Base-by-base conservation (phyloP, 2,888 invertebrate genomes). In the Schizotus pectinicornis region DNA sequence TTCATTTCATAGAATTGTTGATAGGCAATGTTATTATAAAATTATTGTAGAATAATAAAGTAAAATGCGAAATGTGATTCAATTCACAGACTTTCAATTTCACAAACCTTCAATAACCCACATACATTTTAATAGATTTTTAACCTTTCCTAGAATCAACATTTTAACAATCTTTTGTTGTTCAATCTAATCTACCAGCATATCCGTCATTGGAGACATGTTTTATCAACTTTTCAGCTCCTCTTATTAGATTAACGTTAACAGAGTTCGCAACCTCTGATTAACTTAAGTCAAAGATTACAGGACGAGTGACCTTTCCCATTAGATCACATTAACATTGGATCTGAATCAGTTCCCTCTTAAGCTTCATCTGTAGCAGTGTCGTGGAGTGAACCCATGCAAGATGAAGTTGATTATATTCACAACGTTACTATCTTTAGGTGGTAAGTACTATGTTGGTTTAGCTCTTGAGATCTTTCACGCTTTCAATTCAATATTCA, bases 1-100 rank as follows among this genome's bases (percentile, higher is more conserved):
- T 73, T 73, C 67, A 70, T 73, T 74, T 74, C 68, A 64, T 73
- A 73, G 72, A 72, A 72, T 69, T 74, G 74, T 74, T 74, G 63
- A 71, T 70, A 74, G 69, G 61, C 67, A 69, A 74, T 74, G 73
- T 74, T 74, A 74, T 73, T 71, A 70, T 70, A 67, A 67, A 69
- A 66, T 68, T 70, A 70, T 68, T 69, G 74, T 72, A 72, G 71
- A 67, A 67, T 69, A 73, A 68, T 66, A 62, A 69, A 69, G 64
- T 62, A 53, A 61, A 58, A 61, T 41, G 59, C 45, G 41, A 59
- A 60, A 60, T 60, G 60, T 60, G 56, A 60, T 60, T 60, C 56
- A 56, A 52, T 30, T 54, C 50, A 14, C n/a, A 35, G 7, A 8
- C 22, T 37, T 51, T 46, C 41, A 13, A 52, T 57, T 57, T 41